Evolutionary conservation across 2,888 invertebrate species (phyloP).

Genomic region (Dynastes grantii): DNA sequence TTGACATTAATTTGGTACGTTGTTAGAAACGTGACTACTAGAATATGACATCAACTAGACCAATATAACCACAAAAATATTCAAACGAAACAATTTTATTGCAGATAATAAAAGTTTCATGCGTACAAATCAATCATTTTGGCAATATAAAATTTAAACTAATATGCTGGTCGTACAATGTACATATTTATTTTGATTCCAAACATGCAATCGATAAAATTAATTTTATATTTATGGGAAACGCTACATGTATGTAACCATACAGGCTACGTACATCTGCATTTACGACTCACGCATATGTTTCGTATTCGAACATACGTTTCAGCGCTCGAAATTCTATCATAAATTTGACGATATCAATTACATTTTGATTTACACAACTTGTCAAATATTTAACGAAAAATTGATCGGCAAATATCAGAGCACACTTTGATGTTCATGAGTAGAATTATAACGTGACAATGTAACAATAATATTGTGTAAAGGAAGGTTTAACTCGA

Average conservation of each 20-base stretch:
- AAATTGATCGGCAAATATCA: slow-evolving; percentile 16
- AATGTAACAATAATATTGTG: slow-evolving; percentile 40
- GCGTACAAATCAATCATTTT: slow-evolving; percentile 7
- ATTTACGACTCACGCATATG: slow-evolving; percentile 19
- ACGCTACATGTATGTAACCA: not conserved
- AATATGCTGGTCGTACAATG: not conserved
- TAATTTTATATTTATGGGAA: slow-evolving; percentile 20
- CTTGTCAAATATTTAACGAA: slow-evolving; percentile 39
- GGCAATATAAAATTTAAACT: not conserved
- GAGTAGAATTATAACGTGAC: slow-evolving; percentile 24
- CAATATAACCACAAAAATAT: slow-evolving; percentile 11
- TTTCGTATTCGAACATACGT: not conserved
- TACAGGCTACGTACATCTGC: not conserved
- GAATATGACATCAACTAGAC: not conserved
- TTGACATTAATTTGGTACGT: too few relatives aligned
- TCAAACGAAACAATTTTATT: slow-evolving; percentile 6
- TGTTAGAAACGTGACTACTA: too few relatives aligned
- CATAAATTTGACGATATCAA: slow-evolving; percentile 33
- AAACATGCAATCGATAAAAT: slow-evolving; percentile 23
- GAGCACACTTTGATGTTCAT: slow-evolving; percentile 13
- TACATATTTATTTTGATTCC: slow-evolving; percentile 6
- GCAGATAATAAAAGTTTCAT: slow-evolving; percentile 12
- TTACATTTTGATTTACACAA: slow-evolving; percentile 36
- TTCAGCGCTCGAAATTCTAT: slow-evolving; percentile 9
- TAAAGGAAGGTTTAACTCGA: slow-evolving; percentile 22